A percentile compares a stretch with the other conserved stretches of the same genome.
These are phyloP conservation scores for Lepus oiostolus DNA, from an alignment of 2,797 vertebrate species.

Conservation along the genomic window DNA sequence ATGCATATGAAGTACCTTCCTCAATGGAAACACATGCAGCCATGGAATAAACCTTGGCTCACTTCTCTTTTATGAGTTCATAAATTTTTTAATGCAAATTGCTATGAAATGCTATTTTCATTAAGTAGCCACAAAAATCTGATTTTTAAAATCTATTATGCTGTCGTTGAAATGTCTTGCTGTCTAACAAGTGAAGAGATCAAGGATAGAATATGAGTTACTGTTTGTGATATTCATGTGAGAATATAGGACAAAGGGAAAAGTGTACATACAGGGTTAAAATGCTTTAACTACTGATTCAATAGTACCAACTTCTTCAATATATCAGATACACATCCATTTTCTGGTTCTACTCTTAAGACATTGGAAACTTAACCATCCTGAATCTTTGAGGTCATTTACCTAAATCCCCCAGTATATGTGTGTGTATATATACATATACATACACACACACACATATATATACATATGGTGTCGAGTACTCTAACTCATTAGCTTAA, in stretches of 20 bases:
- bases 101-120: conserved; percentile 60
- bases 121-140: conserved; percentile 52
- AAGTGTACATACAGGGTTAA: not conserved
- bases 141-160: conserved; percentile 50
- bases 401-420: not conserved
- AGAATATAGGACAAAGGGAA: not conserved
- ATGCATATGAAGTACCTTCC: not conserved
- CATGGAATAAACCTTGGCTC: conserved; percentile 63
- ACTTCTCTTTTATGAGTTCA: conserved; percentile 61
- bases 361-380: not conserved
- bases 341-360: conserved; percentile 17
- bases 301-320: not conserved
- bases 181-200: not conserved
- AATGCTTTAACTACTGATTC: not conserved
- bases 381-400: conserved; percentile 59
- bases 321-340: not conserved
- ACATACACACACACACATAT: not conserved
- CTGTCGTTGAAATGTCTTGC: not conserved
- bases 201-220: not conserved
- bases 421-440: no score
- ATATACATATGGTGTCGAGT: conserved; percentile 45
- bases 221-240: not conserved
- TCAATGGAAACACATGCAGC: not conserved
- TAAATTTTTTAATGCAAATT: conserved; percentile 70
- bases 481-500: conserved; percentile 72